Evolutionary conservation across 2,888 invertebrate genomes (phyloP).

Genomic region (Brachynemurus nebulosus): DNA sequence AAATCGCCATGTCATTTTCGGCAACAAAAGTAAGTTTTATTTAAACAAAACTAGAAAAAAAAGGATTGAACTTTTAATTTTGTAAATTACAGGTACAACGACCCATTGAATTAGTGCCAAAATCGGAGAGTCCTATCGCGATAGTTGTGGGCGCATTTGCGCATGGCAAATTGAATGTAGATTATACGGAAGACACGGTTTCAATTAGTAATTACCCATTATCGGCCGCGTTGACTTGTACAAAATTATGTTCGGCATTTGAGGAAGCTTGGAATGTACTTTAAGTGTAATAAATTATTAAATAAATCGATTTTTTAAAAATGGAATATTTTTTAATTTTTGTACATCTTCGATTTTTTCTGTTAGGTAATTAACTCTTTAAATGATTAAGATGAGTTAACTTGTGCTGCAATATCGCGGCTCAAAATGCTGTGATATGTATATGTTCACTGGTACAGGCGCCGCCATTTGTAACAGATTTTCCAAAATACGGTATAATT

Average conservation of each 20-base stretch:
- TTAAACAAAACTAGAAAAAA: not conserved
- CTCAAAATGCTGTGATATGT: no score
- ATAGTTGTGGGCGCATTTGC: slow-evolving; percentile 95
- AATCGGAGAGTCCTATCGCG: slow-evolving; percentile 67
- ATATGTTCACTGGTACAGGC: no score
- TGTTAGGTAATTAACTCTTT: no score
- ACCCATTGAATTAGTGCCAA: slow-evolving; percentile 65
- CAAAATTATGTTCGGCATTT: slow-evolving; percentile 87
- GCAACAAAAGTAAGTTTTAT: slow-evolving; percentile 43
- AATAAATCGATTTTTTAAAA: not conserved
- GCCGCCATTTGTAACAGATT: no score
- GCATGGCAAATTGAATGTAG: slow-evolving; percentile 76
- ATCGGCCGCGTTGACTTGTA: slow-evolving; percentile 91
- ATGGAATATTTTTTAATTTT: not conserved
- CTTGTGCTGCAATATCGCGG: no score
- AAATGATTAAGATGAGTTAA: no score
- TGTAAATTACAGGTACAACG: slow-evolving; percentile 35
- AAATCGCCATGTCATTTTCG: slow-evolving; percentile 81
- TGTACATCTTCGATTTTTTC: no score
- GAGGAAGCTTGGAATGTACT: slow-evolving; percentile 83
- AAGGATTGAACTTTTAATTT: not conserved
- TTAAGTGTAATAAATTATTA: slow-evolving; percentile 27
- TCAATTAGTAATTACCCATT: slow-evolving; percentile 94
- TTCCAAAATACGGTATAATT: no score
- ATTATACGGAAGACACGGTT: slow-evolving; percentile 81